Evolutionary conservation across 23 tunicate species (phyloP), one percentile per base, ranked within the genome.

Genomic region (Trididemnum nubilum): DNA sequence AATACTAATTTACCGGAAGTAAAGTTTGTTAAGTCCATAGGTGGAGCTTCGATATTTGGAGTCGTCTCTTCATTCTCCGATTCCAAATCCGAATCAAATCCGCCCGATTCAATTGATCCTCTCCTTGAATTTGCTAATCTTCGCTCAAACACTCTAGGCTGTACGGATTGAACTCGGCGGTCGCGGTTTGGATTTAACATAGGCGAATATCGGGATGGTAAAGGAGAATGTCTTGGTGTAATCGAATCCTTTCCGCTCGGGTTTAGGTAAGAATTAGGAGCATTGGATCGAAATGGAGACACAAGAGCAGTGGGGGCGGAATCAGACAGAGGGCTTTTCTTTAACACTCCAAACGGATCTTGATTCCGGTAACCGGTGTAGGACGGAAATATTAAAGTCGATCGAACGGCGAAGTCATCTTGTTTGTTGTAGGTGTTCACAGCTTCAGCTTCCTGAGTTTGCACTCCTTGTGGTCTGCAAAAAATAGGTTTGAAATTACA

Each of bases 71-170:
- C 76, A 33, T 33, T 24, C 28, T 72, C 81, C 28, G 78, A 57
- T 39, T 86, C 90, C 0, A 87, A 26, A 64, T 87, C 91, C 65
- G 91, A 87, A 81, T 87, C 91, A 73, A 87, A 87, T 31, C 81
- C 82, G 65, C 78, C 89, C 2, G 75, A 52, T 33, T 72, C 85
- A 19, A 39, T 34, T 27, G 44, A 51, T 15, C 78, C 74, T 3
- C 73, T 34, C 51, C 59, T 33, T 51, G 61, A 22, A 5, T 35
- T 22, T 12, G 21, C 39, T 28, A 31, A 19, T 19, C 34, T 52
- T 26, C 67, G 37, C 4, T 23, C 60, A 54, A 52, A 54, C 26
- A 52, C 67, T 54, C 67, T 29, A 18, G 76, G 65, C 34, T 15
- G 83, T 36, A 40, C 85, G 61, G 35, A 63, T 23, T 24, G 59